These are phyloP conservation scores for Acanthosepion esculentum DNA, from an alignment of 2,888 invertebrate species.

Conservation along the genomic window DNA sequence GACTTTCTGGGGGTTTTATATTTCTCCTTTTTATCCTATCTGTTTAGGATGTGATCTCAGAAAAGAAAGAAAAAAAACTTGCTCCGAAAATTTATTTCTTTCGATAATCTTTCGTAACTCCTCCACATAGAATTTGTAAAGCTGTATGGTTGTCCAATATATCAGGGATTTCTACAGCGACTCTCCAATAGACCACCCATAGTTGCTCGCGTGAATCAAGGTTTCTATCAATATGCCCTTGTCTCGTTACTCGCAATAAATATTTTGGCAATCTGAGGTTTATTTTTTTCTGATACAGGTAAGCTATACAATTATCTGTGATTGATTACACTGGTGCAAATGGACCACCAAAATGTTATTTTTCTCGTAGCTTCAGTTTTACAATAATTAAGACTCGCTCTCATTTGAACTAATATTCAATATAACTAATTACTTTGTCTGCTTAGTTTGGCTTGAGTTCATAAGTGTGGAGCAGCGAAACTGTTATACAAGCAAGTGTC, in stretches of 20 bases:
- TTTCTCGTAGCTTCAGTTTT: too few species aligned
- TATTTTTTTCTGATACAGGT: not conserved
- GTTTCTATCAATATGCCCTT: not conserved
- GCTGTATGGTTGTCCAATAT: not conserved
- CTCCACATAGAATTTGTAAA: not conserved
- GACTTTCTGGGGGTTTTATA: not conserved
- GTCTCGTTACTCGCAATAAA: not conserved
- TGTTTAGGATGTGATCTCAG: rapidly evolving
- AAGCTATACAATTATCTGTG: not conserved
- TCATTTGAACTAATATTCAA: too few species aligned
- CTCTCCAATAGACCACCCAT: not conserved
- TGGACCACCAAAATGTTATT: too few species aligned
- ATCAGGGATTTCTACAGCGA: not conserved
- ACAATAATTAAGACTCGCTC: too few species aligned
- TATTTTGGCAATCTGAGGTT: not conserved
- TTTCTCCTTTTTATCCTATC: not conserved
- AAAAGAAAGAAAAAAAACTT: not conserved
- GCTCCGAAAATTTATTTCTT: not conserved
- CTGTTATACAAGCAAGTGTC: too few species aligned
- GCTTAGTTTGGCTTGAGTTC: too few species aligned
- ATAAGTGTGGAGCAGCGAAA: too few species aligned
- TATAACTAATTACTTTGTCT: too few species aligned
- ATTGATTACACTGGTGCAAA: not conserved
- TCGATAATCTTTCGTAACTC: not conserved
- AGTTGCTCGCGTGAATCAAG: not conserved